phyloP scores from a whole-genome alignment of 2,797 vertebrate species.

The Sebastes matsubarae region DNA sequence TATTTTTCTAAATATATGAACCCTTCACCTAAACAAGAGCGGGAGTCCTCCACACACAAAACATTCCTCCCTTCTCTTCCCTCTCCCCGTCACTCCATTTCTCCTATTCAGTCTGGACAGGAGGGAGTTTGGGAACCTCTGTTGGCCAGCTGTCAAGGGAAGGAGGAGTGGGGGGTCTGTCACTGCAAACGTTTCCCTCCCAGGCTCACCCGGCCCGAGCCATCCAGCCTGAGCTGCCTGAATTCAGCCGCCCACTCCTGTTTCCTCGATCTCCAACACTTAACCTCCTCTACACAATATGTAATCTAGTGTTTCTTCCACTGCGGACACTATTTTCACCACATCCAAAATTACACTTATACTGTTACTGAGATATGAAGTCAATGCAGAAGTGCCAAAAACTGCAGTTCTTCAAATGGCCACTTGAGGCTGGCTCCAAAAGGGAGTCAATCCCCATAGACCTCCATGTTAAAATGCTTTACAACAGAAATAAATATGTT shows the following conservation, averaged over 20 bases:
- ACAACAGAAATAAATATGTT: no score
- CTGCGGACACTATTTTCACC: not conserved
- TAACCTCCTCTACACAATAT: constrained; percentile 2
- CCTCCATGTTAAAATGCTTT: no score
- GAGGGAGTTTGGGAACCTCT: constrained; percentile 71
- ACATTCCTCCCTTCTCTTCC: not conserved
- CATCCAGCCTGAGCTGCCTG: not conserved
- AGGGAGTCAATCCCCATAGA: no score
- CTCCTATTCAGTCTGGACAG: constrained; percentile 52
- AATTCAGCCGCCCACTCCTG: constrained; percentile 30
- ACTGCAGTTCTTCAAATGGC: no score
- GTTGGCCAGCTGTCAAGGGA: constrained; percentile 67
- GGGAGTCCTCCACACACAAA: constrained; percentile 1
- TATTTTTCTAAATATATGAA: not conserved
- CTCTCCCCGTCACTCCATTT: constrained; percentile 13
- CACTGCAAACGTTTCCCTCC: constrained; percentile 36
- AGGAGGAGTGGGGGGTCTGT: not conserved
- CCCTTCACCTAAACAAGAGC: not conserved
- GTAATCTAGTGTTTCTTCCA: constrained; percentile 28
- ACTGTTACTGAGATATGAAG: no score
- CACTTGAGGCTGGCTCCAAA: no score
- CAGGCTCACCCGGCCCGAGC: not conserved
- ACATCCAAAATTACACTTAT: constrained; percentile 2
- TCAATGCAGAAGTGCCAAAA: no score
- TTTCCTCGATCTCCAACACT: constrained; percentile 27